Evolutionary conservation across 2,113 vertebrate species (phyloP).

Genomic region (Cebus imitator): DNA sequence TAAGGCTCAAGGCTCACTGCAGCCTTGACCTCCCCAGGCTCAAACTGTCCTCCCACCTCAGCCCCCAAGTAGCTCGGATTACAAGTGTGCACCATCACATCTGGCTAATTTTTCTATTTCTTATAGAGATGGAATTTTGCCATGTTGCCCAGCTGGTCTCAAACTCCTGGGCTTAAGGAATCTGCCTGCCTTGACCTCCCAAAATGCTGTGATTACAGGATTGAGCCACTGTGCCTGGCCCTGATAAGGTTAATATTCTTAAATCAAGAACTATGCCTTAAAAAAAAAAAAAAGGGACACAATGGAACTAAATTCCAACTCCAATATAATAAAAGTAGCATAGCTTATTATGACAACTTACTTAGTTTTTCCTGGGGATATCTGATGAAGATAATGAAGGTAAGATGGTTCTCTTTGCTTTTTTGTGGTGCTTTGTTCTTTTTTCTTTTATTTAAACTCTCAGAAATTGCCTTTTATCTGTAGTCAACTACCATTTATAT

Average conservation of each 20-base stretch:
- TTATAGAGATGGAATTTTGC: too few relatives aligned
- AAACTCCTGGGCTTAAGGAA: too few relatives aligned
- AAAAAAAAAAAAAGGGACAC: not conserved
- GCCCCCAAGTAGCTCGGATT: too few relatives aligned
- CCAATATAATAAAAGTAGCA: not conserved
- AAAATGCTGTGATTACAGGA: too few relatives aligned
- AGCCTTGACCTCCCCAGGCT: too few relatives aligned
- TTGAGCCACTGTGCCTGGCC: too few relatives aligned
- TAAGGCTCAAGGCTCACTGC: too few relatives aligned
- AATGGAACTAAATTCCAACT: constrained; percentile 8
- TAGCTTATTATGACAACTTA: not conserved
- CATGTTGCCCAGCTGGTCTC: too few relatives aligned
- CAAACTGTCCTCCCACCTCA: too few relatives aligned
- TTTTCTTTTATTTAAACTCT: not conserved
- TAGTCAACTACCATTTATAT: constrained; percentile 35
- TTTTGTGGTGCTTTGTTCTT: not conserved
- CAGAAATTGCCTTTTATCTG: not conserved
- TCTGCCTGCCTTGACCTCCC: too few relatives aligned
- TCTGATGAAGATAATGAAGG: not conserved
- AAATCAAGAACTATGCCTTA: constrained; percentile 23
- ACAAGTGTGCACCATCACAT: too few relatives aligned
- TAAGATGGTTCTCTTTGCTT: not conserved
- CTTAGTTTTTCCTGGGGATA: not conserved
- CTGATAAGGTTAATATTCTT: not conserved
- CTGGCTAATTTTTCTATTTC: too few relatives aligned